Evolutionary conservation across 2,113 vertebrate genomes (phyloP).

Genomic region (Otolemur garnettii): DNA sequence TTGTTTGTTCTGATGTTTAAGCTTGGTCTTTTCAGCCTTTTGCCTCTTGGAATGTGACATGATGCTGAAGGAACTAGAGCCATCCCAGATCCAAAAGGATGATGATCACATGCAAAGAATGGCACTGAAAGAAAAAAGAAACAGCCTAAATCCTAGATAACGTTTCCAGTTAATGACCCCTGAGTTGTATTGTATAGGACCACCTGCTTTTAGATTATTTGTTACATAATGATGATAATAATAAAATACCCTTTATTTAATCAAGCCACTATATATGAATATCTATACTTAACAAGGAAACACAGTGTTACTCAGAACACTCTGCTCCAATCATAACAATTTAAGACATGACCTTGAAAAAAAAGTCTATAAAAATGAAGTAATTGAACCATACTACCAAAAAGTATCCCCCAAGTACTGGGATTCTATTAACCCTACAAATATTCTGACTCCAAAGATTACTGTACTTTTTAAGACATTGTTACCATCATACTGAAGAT

Average conservation of each 20-base stretch:
- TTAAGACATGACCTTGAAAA: background rate
- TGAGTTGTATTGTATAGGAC: background rate
- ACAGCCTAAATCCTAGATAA: background rate
- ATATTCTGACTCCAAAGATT: background rate
- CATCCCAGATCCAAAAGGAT: background rate
- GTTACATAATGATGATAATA: background rate
- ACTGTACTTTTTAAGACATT: background rate
- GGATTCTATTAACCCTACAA: background rate
- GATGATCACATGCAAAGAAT: background rate
- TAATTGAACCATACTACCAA: background rate
- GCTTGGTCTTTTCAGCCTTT: background rate
- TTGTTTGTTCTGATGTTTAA: background rate
- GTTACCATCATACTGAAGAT: background rate
- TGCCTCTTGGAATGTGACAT: background rate
- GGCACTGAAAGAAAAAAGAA: background rate
- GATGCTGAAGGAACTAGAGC: accelerated
- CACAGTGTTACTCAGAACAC: background rate
- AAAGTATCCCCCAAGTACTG: background rate
- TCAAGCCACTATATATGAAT: background rate
- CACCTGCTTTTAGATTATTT: background rate
- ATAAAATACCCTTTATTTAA: background rate
- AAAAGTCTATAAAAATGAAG: background rate
- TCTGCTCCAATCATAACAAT: background rate
- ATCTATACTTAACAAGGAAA: background rate
- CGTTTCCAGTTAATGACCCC: background rate